A percentile compares a stretch with the other conserved stretches of the same genome.
These are phyloP conservation scores for Myotis yumanensis DNA, from an alignment of 2,113 vertebrate species.

Conservation along the genomic window DNA sequence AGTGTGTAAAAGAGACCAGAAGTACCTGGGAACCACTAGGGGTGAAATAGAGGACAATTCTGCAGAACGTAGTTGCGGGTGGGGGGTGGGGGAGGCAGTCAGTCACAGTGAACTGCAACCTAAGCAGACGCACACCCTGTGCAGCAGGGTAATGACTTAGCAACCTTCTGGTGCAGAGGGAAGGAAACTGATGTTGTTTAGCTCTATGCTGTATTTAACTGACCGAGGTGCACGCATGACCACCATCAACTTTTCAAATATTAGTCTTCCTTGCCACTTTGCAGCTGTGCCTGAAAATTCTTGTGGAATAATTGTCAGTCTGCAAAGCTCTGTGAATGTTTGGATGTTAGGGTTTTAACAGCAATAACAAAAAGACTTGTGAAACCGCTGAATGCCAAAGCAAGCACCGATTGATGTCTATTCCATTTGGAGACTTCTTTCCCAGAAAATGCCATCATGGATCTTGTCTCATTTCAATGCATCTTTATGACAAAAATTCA, in stretches of 20 bases:
- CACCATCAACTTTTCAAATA: not conserved
- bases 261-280: not conserved
- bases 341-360: not conserved
- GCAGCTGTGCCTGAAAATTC: not conserved
- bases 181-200: not conserved
- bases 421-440: conserved; percentile 17
- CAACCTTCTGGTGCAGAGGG: not conserved
- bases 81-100: not conserved
- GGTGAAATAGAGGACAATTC: not conserved
- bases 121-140: conserved; percentile 6
- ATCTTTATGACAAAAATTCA: not conserved
- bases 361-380: not conserved
- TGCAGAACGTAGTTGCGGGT: not conserved
- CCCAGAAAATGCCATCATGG: not conserved
- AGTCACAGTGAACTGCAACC: not conserved
- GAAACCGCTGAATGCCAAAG: not conserved
- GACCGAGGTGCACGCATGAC: not conserved
- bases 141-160: accelerated
- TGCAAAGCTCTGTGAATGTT: not conserved
- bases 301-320: conserved; percentile 16
- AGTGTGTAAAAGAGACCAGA: not conserved
- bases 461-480: not conserved
- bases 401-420: not conserved
- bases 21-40: not conserved
- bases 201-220: not conserved